phyloP scores from a whole-genome alignment of 2,797 vertebrate genomes.

The Darevskia nairensis region DNA sequence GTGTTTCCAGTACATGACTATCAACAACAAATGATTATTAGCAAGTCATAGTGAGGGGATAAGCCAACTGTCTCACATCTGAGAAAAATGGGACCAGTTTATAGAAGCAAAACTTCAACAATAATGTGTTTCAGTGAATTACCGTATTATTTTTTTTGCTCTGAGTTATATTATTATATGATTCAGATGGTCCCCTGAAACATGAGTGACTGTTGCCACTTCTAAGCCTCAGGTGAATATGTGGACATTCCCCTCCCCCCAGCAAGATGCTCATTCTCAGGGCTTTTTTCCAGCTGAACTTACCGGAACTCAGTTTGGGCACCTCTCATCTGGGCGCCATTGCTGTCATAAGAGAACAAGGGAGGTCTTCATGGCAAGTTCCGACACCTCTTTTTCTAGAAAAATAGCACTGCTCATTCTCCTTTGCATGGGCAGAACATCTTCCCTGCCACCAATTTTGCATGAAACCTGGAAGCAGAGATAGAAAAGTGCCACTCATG shows the following conservation, averaged over 20 bases:
- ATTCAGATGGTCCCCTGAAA: not conserved
- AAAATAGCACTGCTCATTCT: not conserved
- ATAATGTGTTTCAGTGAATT: too few species aligned
- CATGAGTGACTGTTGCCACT: not conserved
- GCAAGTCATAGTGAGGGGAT: not conserved
- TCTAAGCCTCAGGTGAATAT: not conserved
- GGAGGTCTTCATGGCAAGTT: too few species aligned
- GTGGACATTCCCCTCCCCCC: not conserved
- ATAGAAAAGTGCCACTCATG: not conserved
- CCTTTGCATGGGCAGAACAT: not conserved
- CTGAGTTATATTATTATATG: not conserved
- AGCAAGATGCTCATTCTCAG: too few species aligned
- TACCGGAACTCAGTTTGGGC: too few species aligned
- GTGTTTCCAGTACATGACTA: not conserved
- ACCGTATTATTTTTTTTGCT: not conserved
- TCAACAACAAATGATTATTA: not conserved
- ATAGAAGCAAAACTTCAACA: not conserved
- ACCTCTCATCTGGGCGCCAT: too few species aligned
- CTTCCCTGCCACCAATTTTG: not conserved
- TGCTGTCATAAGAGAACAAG: too few species aligned
- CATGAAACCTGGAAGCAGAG: not conserved
- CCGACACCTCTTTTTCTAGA: too few species aligned
- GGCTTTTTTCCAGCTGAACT: too few species aligned
- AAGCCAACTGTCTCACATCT: not conserved
- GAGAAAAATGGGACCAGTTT: not conserved